Evolutionary conservation across 1,140 invertebrate genomes (phyloP), one percentile per base, ranked within the genome.

Genomic region (Helicoverpa armigera): DNA sequence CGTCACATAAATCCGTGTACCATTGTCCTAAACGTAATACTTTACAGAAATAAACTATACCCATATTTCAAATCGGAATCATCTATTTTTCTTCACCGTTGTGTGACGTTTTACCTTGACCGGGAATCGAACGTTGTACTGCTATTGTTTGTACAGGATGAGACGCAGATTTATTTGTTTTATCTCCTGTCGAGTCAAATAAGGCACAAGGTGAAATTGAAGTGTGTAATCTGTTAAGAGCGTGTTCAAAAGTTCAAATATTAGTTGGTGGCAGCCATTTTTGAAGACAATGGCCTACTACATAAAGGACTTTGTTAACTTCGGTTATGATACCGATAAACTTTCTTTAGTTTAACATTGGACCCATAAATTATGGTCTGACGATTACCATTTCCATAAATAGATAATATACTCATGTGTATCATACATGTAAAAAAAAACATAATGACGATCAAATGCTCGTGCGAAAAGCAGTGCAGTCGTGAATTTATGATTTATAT

Each of bases 111-210:
- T 76, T 70, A 72, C 81, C 81, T 79, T 82, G 81, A 69, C 81
- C 77, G 70, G 81, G 76, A 75, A 61, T 70, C 77, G 76, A 82
- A 79, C 72, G 74, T 79, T 82, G 72, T 79, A 58, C 48, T 56
- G 43, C 50, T 29, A 48, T 65, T 67, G 50, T 77, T 54, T 77
- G 50, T 29, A 76, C 61, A 65, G 61, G 70, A 73, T n/a, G 48
- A 23, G 14, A 16, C 13, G 13, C 35, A 58, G 51, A 58, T 73
- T 73, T 73, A 73, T 73, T 73, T 73, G 53, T 73, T 73, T 73
- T 73, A 58, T 73, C 70, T 54, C 13, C 67, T 35, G 53, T 16
- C 70, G 53, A 35, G 70, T 31, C 29, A 35, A 53, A 54, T 70
- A 23, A 14, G 35, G 29, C n/a, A 56, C 70, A 73, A 73, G 70